Evolutionary conservation across 2,888 invertebrate species (phyloP), one percentile per base, ranked within the genome.

Genomic region (Limnephilus marmoratus): DNA sequence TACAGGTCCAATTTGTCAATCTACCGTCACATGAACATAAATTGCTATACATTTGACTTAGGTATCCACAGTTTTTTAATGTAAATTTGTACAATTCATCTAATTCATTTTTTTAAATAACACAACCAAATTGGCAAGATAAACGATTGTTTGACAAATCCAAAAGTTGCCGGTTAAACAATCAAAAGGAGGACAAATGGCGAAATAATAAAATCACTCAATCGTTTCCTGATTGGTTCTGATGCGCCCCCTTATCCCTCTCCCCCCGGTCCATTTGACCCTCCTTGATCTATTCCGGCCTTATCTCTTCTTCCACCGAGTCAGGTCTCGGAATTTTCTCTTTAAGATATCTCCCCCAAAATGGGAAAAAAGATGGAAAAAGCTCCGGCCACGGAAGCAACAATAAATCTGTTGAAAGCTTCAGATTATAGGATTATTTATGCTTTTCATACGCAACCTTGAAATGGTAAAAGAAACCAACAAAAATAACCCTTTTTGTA

Each of bases 201-300:
- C 82, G 86, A 91, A 91, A 91, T 91, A 91, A 91, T 91, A 91
- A 91, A 91, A 91, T 87, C 91, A 82, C 82, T 91, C 87, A 90
- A 81, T 86, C 91, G 91, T 91, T 81, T 90, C 91, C 81, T 91
- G 92, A 92, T 92, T 92, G 92, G 91, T 91, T 92, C 90, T 81
- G 68, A 37, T 87, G 24, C 31, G 37, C n/a, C 15, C 41, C 81
- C 90, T 15, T 37, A 80, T 81, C 81, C 80, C 81, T 81, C 81
- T 81, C 81, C 45, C 41, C 81, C 29, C 68, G n/a, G 29, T 41
- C 81, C n/a, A 81, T 45, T 45, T 37, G 45, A 81, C 90, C 80
- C 41, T 37, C 45, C 81, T 90, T 41, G n/a, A 81, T 81, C 90
- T 90, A 29, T 90, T 81, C 45, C 29, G 86, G 45, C 15, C 90